Evolutionary conservation across 2,888 invertebrate genomes (phyloP).

Genomic region (Calameuta pallipes): DNA sequence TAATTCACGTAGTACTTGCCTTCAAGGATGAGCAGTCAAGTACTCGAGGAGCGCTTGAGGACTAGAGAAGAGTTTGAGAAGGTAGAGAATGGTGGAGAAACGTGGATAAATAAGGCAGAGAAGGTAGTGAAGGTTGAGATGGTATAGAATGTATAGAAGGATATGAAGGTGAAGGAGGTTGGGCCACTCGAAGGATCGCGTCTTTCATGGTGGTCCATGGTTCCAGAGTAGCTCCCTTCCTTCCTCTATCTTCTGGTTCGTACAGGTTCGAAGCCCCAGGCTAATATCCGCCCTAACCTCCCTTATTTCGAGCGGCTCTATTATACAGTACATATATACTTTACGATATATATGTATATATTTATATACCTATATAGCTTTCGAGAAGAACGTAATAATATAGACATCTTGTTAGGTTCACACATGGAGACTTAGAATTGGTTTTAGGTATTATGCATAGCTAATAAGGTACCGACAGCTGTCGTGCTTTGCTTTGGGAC

Average conservation of each 20-base stretch:
- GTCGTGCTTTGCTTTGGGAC: constrained; percentile 24
- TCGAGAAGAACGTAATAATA: constrained; percentile 57
- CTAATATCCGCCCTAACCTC: constrained; percentile 49
- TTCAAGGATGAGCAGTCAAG: neutral
- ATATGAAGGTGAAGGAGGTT: constrained; percentile 37
- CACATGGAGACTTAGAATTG: constrained; percentile 49
- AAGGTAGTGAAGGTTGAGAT: constrained; percentile 8
- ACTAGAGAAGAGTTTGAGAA: constrained; percentile 20
- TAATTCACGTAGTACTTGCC: constrained; percentile 28
- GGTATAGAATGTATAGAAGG: constrained; percentile 10
- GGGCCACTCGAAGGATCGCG: constrained; percentile 45
- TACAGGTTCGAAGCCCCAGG: constrained; percentile 43
- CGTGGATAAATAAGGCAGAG: constrained; percentile 17
- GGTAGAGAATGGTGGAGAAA: constrained; percentile 17
- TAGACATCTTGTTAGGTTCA: constrained; percentile 62
- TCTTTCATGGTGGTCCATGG: constrained; percentile 61
- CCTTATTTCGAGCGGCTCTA: constrained; percentile 38
- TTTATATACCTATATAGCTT: constrained; percentile 14
- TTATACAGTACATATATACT: neutral
- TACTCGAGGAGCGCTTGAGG: constrained; percentile 10
- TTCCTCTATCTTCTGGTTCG: constrained; percentile 46
- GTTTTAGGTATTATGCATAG: constrained; percentile 57
- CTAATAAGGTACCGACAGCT: constrained; percentile 54
- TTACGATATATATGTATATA: neutral
- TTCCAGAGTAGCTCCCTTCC: constrained; percentile 48